Conservation (phyloP, 1,140 invertebrate species). For the Cotesia chilonis region DNA sequence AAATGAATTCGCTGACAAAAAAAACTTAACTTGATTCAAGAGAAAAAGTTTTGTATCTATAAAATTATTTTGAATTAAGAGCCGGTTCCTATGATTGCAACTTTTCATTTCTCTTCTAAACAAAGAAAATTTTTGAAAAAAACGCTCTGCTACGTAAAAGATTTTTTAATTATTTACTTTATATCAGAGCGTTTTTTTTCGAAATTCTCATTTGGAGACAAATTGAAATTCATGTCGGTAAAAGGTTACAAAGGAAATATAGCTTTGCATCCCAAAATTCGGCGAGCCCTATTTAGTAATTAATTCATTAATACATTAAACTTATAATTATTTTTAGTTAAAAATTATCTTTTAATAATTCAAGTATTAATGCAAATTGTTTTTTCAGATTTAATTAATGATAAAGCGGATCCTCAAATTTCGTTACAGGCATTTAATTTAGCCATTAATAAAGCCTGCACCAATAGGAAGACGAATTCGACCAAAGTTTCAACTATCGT, state of each 20-base stretch:
- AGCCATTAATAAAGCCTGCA: conserved; percentile 7
- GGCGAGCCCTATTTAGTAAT: conserved; percentile 4
- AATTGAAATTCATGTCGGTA: conserved; percentile 6
- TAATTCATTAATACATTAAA: conserved; percentile 2
- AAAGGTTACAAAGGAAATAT: background rate
- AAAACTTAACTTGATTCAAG: no score
- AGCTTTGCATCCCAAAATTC: background rate
- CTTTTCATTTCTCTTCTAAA: no score
- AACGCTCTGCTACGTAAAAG: no score
- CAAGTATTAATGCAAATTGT: background rate
- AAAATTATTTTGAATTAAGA: no score
- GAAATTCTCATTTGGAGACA: background rate
- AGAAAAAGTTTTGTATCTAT: no score
- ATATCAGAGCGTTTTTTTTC: no score
- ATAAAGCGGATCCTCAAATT: background rate
- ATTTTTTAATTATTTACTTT: no score
- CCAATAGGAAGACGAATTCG: background rate
- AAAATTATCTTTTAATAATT: conserved; percentile 1
- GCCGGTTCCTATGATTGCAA: no score
- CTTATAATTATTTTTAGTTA: background rate
- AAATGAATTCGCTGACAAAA: no score
- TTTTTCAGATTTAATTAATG: conserved; percentile 12
- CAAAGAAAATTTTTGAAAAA: no score
- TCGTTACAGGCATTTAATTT: background rate
- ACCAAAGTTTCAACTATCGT: background rate